Conservation (phyloP, 2,888 invertebrate genomes). For the Platynereis dumerilii region DNA sequence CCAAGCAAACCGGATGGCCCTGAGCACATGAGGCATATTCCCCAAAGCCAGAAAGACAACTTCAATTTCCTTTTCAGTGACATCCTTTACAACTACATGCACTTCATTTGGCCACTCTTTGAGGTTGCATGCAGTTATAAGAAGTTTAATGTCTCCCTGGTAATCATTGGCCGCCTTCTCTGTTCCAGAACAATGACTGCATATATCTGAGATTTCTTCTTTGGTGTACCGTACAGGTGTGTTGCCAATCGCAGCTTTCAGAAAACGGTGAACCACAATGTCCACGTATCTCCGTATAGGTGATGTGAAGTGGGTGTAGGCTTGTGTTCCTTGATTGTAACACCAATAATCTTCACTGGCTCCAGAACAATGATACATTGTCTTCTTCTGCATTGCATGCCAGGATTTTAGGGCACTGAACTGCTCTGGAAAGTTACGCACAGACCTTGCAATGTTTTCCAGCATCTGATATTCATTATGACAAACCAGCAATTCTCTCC, state of each 20-base stretch:
- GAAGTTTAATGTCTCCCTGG: not conserved
- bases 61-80: too few species aligned
- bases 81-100: too few species aligned
- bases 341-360: conserved; percentile 59
- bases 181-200: not conserved
- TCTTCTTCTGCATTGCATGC: conserved; percentile 36
- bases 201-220: conserved; percentile 1
- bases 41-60: too few species aligned
- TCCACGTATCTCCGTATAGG: conserved; percentile 87
- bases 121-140: too few species aligned
- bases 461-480: too few species aligned
- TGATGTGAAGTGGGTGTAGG: conserved; percentile 94
- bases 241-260: conserved; percentile 67
- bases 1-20: too few species aligned
- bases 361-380: conserved; percentile 57
- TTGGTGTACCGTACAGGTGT: not conserved
- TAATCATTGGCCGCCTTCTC: not conserved
- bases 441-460: not conserved
- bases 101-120: too few species aligned
- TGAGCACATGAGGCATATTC: too few species aligned
- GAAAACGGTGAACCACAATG: conserved; percentile 80
- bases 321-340: conserved; percentile 83
- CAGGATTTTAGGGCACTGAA: not conserved
- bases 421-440: not conserved
- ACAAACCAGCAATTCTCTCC: too few species aligned